Evolutionary conservation across 2,113 vertebrate species (phyloP).

Genomic region (Pterocles gutturalis): DNA sequence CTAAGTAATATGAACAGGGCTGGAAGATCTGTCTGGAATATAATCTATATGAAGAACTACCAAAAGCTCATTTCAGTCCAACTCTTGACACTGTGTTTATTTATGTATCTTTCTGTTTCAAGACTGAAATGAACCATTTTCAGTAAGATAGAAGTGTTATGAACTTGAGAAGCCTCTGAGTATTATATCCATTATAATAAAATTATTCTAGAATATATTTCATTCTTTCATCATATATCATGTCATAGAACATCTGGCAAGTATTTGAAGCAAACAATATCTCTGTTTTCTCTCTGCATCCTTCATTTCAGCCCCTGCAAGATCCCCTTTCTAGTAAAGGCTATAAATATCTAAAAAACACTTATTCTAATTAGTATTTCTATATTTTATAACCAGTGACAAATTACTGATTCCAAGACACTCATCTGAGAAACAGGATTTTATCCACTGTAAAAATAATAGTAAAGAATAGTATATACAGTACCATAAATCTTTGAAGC

Average conservation of each 20-base stretch:
- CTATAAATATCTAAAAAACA: constrained; percentile 56
- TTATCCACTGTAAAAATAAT: background rate
- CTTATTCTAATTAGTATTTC: constrained; percentile 20
- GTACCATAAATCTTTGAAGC: background rate
- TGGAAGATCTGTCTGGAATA: background rate
- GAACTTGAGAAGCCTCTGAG: background rate
- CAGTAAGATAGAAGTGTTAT: background rate
- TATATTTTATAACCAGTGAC: constrained; percentile 11
- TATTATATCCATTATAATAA: background rate
- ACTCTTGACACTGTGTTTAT: background rate
- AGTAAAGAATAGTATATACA: background rate
- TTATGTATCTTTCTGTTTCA: background rate
- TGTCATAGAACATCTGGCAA: constrained; percentile 3
- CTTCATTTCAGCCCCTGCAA: background rate
- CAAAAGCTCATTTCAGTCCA: background rate
- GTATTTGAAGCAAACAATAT: background rate
- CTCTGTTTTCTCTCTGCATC: background rate
- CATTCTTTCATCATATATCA: background rate
- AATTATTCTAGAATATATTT: background rate
- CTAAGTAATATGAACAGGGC: background rate
- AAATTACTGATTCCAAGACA: background rate
- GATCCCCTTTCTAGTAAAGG: constrained; percentile 27
- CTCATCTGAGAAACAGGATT: background rate
- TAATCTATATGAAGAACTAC: background rate
- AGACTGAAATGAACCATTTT: background rate